Percentiles rank a stretch among this genome's conserved stretches.
phyloP scores from a whole-genome alignment of 2,888 invertebrate genomes.

The Gryllus longicercus region DNA sequence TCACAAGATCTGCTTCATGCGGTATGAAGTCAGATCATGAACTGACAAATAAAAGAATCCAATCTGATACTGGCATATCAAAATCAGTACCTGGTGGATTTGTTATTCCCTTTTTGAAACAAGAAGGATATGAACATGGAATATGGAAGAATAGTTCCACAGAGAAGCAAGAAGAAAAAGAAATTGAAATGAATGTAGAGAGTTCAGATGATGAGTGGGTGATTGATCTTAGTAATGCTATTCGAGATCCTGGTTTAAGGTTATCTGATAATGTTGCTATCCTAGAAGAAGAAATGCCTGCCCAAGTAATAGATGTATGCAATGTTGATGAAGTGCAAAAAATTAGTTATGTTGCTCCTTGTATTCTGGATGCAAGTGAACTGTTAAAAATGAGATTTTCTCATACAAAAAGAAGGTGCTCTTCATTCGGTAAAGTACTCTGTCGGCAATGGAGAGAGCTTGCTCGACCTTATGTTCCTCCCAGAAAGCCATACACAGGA shows the following conservation, averaged over 20 bases:
- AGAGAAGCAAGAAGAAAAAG: background rate
- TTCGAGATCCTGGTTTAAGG: conserved; percentile 24
- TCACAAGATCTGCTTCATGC: conserved; percentile 22
- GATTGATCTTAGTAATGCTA: conserved; percentile 33
- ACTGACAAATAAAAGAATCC: background rate
- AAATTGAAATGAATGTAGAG: background rate
- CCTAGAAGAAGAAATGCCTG: background rate
- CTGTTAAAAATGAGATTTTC: conserved; percentile 34
- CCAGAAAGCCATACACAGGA: conserved; percentile 38
- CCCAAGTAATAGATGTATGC: background rate
- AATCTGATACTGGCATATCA: background rate
- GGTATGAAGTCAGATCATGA: background rate
- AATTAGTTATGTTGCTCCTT: background rate
- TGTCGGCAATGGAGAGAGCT: conserved; percentile 45
- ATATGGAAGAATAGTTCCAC: background rate
- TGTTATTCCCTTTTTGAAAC: background rate
- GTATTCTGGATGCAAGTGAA: conserved; percentile 30
- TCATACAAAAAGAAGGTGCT: conserved; percentile 43
- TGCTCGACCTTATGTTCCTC: conserved; percentile 11
- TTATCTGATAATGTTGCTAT: background rate
- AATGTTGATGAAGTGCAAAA: background rate
- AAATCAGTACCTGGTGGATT: background rate
- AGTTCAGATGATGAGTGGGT: conserved; percentile 19
- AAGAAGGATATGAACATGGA: too few relatives aligned
- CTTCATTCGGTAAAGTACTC: conserved; percentile 54